phyloP scores from a whole-genome alignment of 1,140 invertebrate species.

The Oryctes rhinoceros region DNA sequence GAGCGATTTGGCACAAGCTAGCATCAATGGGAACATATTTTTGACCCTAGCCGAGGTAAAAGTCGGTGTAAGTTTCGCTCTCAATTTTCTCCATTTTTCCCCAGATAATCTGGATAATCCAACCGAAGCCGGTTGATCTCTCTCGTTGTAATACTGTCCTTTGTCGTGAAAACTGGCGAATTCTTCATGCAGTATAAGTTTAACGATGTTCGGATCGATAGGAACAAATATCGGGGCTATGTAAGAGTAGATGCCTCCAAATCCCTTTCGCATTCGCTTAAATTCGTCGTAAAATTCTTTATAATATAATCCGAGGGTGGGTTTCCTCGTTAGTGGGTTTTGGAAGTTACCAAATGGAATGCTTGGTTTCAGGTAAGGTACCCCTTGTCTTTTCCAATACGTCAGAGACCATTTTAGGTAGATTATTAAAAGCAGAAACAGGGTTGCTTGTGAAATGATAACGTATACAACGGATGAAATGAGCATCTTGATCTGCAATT shows the following conservation, averaged over 20 bases:
- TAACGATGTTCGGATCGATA: not conserved
- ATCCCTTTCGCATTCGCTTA: not conserved
- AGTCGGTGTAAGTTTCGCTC: conserved; percentile 61
- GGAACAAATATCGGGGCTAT: not conserved
- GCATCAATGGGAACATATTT: conserved; percentile 55
- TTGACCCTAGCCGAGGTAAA: conserved; percentile 64
- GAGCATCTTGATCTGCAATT: no score
- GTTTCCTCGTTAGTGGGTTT: not conserved
- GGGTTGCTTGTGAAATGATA: no score
- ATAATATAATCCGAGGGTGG: not conserved
- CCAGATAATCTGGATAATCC: conserved; percentile 62
- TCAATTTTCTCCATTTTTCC: conserved; percentile 61
- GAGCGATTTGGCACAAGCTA: not conserved
- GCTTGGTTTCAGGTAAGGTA: not conserved
- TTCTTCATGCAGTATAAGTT: conserved; percentile 60
- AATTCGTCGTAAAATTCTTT: conserved; percentile 4
- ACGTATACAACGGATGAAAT: no score
- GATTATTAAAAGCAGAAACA: not conserved
- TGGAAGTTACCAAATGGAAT: conserved; percentile 20
- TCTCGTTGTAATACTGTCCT: conserved; percentile 56
- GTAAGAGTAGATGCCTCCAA: not conserved
- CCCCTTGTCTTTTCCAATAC: not conserved
- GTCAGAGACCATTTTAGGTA: not conserved
- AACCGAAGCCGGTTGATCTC: conserved; percentile 60
- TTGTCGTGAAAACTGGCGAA: conserved; percentile 62